phyloP scores from a whole-genome alignment of 2,888 invertebrate genomes.

The Drosophila neonasuta region DNA sequence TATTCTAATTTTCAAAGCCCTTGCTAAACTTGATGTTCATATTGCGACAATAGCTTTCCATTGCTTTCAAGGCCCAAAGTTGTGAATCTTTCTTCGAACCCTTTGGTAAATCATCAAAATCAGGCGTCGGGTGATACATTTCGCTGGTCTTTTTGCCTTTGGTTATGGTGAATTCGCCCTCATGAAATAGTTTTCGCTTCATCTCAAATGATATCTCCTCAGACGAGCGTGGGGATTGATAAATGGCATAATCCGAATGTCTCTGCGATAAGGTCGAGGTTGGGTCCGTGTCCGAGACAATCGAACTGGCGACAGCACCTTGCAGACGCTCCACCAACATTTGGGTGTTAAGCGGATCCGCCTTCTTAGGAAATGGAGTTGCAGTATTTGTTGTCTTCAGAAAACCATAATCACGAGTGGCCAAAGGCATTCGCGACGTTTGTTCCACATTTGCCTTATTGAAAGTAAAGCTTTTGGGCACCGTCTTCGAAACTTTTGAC shows the following conservation, averaged over 20 bases:
- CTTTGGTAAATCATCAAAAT: not conserved
- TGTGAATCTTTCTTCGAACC: constrained; percentile 8
- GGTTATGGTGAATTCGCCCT: constrained; percentile 56
- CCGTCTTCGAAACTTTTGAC: not conserved
- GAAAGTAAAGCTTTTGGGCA: constrained; percentile 8
- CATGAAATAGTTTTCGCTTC: constrained; percentile 54
- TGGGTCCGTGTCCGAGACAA: not conserved
- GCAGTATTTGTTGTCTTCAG: constrained; percentile 22
- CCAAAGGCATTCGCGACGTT: constrained; percentile 17
- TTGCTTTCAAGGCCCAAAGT: not conserved
- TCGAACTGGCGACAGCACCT: not conserved
- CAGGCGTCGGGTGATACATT: constrained; percentile 13
- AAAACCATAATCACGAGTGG: constrained; percentile 47
- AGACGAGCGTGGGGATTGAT: too few species aligned
- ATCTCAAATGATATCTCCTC: constrained; percentile 37
- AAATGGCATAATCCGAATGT: not conserved
- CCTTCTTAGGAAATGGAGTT: constrained; percentile 44
- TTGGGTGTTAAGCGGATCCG: constrained; percentile 7
- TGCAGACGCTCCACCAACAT: constrained; percentile 20
- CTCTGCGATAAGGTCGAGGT: not conserved
- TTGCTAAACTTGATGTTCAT: constrained; percentile 40
- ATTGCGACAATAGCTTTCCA: constrained; percentile 34
- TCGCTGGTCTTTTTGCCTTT: constrained; percentile 48
- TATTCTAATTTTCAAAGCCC: constrained; percentile 2
- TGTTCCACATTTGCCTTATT: constrained; percentile 12